Evolutionary conservation across 2,113 vertebrate species (phyloP).

Genomic region (Amphilophus citrinellus): DNA sequence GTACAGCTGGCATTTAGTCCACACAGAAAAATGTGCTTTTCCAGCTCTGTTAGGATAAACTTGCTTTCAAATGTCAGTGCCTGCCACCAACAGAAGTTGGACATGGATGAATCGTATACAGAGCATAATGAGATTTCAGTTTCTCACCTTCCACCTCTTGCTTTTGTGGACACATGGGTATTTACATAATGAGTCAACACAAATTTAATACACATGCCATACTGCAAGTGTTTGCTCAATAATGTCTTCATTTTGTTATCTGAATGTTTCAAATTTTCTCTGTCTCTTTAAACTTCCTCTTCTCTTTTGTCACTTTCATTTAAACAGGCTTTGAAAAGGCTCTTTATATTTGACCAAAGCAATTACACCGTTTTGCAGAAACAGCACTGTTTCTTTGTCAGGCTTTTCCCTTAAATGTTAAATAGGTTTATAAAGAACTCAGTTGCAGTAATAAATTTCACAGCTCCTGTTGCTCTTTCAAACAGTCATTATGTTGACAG

Average conservation of each 20-base stretch:
- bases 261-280: slow-evolving; percentile 7
- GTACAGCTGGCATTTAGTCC: slow-evolving; percentile 68
- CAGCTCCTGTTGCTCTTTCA: neutral
- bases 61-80: slow-evolving; percentile 40
- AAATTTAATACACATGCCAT: neutral
- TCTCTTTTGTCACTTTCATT: slow-evolving; percentile 10
- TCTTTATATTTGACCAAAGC: slow-evolving; percentile 52
- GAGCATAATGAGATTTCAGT: slow-evolving; percentile 30
- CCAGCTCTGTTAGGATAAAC: slow-evolving; percentile 29
- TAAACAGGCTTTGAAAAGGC: slow-evolving; percentile 50
- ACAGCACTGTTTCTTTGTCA: neutral
- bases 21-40: slow-evolving; percentile 39
- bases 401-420: slow-evolving; percentile 56
- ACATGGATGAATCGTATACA: slow-evolving; percentile 10
- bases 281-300: neutral
- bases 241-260: slow-evolving; percentile 4
- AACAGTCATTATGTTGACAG: slow-evolving; percentile 35
- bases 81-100: slow-evolving; percentile 11
- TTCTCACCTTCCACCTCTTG: neutral
- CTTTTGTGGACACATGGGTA: neutral
- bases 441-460: slow-evolving; percentile 10
- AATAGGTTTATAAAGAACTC: slow-evolving; percentile 31
- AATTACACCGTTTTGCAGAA: slow-evolving; percentile 57
- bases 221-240: neutral
- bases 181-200: slow-evolving; percentile 25